A percentile compares a stretch with the other conserved stretches of the same genome.
These are phyloP conservation scores for Acanthococcus lagerstroemiae DNA, from an alignment of 2,888 invertebrate genomes.

Conservation along the genomic window DNA sequence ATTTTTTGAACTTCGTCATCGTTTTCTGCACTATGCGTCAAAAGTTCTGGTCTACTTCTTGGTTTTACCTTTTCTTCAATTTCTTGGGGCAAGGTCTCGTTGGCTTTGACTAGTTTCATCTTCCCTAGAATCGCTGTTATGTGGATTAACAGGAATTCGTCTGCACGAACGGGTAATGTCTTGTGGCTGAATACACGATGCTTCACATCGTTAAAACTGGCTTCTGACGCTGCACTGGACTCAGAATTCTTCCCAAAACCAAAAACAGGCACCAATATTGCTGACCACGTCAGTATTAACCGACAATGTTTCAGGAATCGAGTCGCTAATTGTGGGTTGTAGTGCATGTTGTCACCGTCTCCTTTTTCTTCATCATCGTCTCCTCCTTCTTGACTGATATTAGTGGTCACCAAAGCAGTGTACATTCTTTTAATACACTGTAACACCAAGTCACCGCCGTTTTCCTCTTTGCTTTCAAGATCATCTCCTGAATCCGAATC, in stretches of 20 bases:
- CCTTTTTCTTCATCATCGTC: too few relatives aligned
- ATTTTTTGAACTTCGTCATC: too few relatives aligned
- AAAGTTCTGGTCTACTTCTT: too few relatives aligned
- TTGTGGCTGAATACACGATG: background rate
- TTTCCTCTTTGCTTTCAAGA: too few relatives aligned
- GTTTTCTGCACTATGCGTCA: too few relatives aligned
- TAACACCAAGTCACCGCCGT: too few relatives aligned
- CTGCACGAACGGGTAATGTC: background rate
- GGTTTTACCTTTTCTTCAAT: too few relatives aligned
- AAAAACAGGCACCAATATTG: background rate
- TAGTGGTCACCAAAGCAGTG: background rate
- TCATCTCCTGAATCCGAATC: background rate
- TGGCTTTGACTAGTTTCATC: too few relatives aligned
- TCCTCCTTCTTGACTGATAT: too few relatives aligned
- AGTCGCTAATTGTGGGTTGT: background rate
- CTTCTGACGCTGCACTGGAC: background rate
- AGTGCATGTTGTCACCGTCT: background rate
- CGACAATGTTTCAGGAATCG: background rate
- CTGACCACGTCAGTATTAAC: background rate
- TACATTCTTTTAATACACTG: background rate
- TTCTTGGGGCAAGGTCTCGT: too few relatives aligned
- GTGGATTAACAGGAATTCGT: background rate
- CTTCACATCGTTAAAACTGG: background rate
- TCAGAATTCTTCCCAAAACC: background rate
- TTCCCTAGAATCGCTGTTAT: too few relatives aligned